phyloP scores from a whole-genome alignment of 2,113 vertebrate species.

The Psittacara wagleri region DNA sequence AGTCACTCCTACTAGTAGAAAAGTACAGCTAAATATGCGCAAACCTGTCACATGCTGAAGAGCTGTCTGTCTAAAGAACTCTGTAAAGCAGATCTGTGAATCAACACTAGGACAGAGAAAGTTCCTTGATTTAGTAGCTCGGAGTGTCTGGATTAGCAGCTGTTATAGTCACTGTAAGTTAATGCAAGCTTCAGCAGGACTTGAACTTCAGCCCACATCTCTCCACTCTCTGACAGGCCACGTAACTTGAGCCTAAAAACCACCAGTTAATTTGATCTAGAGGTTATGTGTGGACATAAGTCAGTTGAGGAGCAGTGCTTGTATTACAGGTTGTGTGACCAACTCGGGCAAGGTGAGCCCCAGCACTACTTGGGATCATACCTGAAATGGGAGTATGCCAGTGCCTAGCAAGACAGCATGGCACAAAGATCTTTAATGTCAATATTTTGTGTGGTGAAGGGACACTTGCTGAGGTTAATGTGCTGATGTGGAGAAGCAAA shows the following conservation, averaged over 20 bases:
- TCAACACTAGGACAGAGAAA: neutral
- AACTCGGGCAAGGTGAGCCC: neutral
- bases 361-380: neutral
- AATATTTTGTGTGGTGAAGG: neutral
- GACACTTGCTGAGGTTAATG: neutral
- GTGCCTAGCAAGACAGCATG: rapidly evolving
- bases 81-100: neutral
- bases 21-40: neutral
- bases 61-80: neutral
- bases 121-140: neutral
- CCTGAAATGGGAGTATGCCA: neutral
- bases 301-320: neutral
- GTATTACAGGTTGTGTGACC: neutral
- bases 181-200: neutral
- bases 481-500: neutral
- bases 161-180: neutral
- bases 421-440: neutral
- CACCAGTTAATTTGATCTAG: neutral
- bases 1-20: neutral
- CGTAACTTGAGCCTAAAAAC: neutral
- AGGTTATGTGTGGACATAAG: neutral
- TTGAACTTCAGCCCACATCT: neutral
- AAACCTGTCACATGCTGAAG: neutral
- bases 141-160: neutral
- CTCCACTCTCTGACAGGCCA: neutral